These are phyloP conservation scores for Chaetura pelagica DNA, from an alignment of 2,113 vertebrate genomes.

Conservation along the genomic window DNA sequence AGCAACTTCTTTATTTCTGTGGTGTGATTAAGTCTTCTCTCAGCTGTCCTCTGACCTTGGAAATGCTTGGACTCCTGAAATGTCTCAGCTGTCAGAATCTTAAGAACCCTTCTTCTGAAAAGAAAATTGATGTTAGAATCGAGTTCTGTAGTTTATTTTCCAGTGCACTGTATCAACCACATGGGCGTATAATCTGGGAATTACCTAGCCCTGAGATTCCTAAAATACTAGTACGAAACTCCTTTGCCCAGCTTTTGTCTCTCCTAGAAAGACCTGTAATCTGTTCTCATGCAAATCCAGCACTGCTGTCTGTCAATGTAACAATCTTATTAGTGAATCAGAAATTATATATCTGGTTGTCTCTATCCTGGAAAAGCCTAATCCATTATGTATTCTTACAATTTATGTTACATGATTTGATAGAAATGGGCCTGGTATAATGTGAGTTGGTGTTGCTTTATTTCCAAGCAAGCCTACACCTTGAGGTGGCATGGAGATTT, in stretches of 20 bases:
- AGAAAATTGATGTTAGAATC: rapidly evolving
- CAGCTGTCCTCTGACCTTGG: background rate
- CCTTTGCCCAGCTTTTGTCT: background rate
- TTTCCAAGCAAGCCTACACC: background rate
- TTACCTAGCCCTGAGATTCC: background rate
- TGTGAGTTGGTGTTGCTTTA: background rate
- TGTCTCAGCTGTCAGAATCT: background rate
- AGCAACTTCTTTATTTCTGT: background rate
- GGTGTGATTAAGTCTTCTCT: background rate
- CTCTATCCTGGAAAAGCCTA: background rate
- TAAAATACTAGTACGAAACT: background rate
- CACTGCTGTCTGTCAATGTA: background rate
- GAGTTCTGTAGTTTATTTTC: background rate
- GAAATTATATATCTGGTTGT: background rate
- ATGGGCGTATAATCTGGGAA: background rate
- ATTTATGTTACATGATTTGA: background rate
- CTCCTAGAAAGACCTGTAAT: background rate
- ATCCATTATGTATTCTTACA: background rate
- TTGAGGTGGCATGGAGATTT: background rate
- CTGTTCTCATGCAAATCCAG: background rate
- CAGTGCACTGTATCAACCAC: background rate
- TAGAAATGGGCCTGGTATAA: background rate
- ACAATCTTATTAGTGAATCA: background rate
- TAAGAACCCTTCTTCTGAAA: background rate
- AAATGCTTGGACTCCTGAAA: background rate